Evolutionary conservation across 2,797 vertebrate species (phyloP).

Genomic region (Betta splendens): DNA sequence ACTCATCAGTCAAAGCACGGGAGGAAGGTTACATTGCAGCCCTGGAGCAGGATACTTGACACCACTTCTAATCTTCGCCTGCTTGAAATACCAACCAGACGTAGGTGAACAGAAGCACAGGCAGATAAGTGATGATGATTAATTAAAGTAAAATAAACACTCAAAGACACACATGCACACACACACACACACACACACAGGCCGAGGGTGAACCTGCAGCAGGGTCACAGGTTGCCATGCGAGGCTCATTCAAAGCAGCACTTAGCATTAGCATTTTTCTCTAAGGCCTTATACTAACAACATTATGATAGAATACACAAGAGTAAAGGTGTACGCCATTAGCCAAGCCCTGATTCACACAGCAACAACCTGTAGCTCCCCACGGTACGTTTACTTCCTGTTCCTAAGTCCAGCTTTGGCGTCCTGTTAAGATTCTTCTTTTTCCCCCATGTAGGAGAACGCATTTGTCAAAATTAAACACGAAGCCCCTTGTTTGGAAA

Average conservation of each 20-base stretch:
- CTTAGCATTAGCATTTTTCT: too few species aligned
- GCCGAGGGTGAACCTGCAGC: too few species aligned
- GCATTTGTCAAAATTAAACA: constrained; percentile 9
- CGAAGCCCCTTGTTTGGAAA: constrained; percentile 32
- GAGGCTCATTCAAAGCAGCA: too few species aligned
- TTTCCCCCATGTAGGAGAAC: not conserved
- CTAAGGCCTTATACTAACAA: too few species aligned
- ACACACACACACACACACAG: too few species aligned
- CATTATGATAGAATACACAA: too few species aligned
- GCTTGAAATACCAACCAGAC: constrained; percentile 46
- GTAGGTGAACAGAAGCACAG: constrained; percentile 33
- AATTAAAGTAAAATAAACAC: constrained; percentile 22
- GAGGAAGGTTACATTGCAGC: constrained; percentile 45
- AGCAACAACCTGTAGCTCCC: constrained; percentile 36
- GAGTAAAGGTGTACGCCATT: constrained; percentile 12
- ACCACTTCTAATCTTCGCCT: constrained; percentile 60
- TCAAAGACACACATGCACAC: too few species aligned
- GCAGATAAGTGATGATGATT: constrained; percentile 44
- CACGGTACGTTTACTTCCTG: constrained; percentile 4
- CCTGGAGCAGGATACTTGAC: constrained; percentile 54
- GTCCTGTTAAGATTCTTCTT: constrained; percentile 30
- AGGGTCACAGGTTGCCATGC: too few species aligned
- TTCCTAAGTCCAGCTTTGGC: constrained; percentile 12
- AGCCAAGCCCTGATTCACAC: constrained; percentile 42
- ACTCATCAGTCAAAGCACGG: constrained; percentile 60